A percentile compares a stretch with the other conserved stretches of the same genome.
These are phyloP conservation scores for Siderastrea siderea DNA, from an alignment of 92 coral and sea anemone genomes.

Conservation along the genomic window DNA sequence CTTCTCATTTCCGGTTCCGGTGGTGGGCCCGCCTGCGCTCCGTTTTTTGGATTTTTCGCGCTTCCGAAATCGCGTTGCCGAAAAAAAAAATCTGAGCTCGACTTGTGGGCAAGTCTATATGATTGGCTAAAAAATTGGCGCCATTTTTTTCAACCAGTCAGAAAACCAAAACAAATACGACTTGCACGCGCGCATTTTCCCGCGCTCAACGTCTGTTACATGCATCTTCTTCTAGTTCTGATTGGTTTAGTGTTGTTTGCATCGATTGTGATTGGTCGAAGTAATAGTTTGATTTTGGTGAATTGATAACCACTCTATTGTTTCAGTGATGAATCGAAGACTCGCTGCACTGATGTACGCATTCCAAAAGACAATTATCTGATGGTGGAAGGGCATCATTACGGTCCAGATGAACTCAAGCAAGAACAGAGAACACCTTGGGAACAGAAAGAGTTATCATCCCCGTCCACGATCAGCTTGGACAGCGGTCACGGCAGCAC, in stretches of 20 bases:
- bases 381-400: slow-evolving; percentile 84
- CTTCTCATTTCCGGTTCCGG: too few relatives aligned
- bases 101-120: too few relatives aligned
- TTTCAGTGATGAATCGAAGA: slow-evolving; percentile 75
- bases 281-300: not conserved
- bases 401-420: slow-evolving; percentile 60
- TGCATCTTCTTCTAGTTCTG: not conserved
- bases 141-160: too few relatives aligned
- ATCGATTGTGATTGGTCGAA: not conserved
- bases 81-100: too few relatives aligned
- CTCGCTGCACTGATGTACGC: slow-evolving; percentile 75
- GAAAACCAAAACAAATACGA: too few relatives aligned
- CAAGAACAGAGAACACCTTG: slow-evolving; percentile 8
- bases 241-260: not conserved
- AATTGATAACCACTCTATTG: not conserved
- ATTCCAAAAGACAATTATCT: slow-evolving; percentile 81
- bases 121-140: too few relatives aligned
- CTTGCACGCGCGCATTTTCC: too few relatives aligned
- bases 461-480: slow-evolving; percentile 50
- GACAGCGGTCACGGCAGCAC: slow-evolving; percentile 42
- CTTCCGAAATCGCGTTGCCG: too few relatives aligned
- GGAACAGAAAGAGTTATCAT: slow-evolving; percentile 40
- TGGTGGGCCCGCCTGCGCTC: too few relatives aligned
- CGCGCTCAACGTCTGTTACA: not conserved
- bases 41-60: too few relatives aligned